Evolutionary conservation across 2,113 vertebrate genomes (phyloP).

Genomic region (Boleophthalmus pectinirostris): DNA sequence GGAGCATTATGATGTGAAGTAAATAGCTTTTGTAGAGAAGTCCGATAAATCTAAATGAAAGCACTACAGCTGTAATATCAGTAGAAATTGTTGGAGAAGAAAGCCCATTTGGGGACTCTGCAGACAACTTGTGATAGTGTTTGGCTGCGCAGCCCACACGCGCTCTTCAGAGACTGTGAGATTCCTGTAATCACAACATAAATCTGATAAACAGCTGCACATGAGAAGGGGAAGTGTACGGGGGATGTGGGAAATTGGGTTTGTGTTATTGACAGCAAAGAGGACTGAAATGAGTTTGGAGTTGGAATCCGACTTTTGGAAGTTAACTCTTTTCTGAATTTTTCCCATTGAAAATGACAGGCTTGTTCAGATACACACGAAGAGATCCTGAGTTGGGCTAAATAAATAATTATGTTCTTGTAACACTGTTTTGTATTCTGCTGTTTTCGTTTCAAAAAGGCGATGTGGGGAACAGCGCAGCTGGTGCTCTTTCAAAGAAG

Average conservation of each 20-base stretch:
- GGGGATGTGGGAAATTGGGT: not conserved
- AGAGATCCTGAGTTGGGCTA: not conserved
- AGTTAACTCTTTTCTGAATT: not conserved
- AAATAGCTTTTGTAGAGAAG: slow-evolving; percentile 68
- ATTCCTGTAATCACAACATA: slow-evolving; percentile 38
- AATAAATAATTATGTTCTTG: not conserved
- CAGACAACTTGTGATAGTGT: slow-evolving; percentile 48
- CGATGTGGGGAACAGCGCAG: no score
- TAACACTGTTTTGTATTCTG: not conserved
- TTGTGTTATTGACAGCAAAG: slow-evolving; percentile 16
- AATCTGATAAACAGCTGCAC: slow-evolving; percentile 26
- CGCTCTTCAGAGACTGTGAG: slow-evolving; percentile 9
- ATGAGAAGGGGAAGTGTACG: not conserved
- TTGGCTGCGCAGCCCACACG: slow-evolving; percentile 23
- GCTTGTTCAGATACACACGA: not conserved
- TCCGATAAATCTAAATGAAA: slow-evolving; percentile 63
- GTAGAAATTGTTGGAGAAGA: slow-evolving; percentile 55
- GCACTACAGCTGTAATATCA: slow-evolving; percentile 56
- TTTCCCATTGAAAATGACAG: not conserved
- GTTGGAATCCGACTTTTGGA: not conserved
- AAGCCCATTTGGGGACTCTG: slow-evolving; percentile 38
- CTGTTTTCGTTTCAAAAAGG: not conserved
- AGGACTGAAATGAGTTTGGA: slow-evolving; percentile 8
- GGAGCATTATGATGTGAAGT: slow-evolving; percentile 55
- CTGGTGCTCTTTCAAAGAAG: no score